phyloP scores from a whole-genome alignment of 1,140 invertebrate species.

The Prorops nasuta region DNA sequence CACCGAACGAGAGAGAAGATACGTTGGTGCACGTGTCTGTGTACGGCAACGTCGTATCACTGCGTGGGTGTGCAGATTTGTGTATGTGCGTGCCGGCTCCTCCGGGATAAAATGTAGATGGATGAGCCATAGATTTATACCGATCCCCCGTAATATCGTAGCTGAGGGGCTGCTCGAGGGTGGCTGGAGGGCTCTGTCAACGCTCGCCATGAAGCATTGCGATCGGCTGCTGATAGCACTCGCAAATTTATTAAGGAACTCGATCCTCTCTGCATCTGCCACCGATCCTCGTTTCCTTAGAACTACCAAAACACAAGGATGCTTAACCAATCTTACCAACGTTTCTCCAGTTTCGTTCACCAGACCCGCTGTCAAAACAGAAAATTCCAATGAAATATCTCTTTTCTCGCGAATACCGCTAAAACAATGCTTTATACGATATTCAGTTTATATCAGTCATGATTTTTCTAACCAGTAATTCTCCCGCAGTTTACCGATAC shows the following conservation, averaged over 20 bases:
- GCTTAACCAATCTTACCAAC: too few species aligned
- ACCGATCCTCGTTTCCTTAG: conserved; percentile 7
- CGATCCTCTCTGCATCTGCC: conserved; percentile 20
- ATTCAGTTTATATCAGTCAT: too few species aligned
- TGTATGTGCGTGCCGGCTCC: conserved; percentile 16
- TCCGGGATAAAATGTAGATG: conserved; percentile 49
- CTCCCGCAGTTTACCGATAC: too few species aligned
- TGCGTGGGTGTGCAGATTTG: conserved; percentile 12
- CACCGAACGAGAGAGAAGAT: too few species aligned
- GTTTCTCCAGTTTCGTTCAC: too few species aligned
- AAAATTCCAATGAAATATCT: too few species aligned
- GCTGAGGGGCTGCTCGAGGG: conserved; percentile 25
- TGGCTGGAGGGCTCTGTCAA: conserved; percentile 44
- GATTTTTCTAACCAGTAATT: too few species aligned
- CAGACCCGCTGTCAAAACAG: too few species aligned
- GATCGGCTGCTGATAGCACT: conserved; percentile 48
- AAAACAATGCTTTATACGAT: too few species aligned
- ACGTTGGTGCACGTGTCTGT: not conserved
- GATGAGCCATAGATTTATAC: conserved; percentile 52
- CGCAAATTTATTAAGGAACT: conserved; percentile 45
- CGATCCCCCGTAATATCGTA: conserved; percentile 46
- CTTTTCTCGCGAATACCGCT: too few species aligned
- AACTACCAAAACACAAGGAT: too few species aligned
- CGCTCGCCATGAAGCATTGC: conserved; percentile 45
- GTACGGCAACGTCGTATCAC: conserved; percentile 1